Conservation (phyloP, 2,888 invertebrate species). For the Sceliomorpha sp. region DNA sequence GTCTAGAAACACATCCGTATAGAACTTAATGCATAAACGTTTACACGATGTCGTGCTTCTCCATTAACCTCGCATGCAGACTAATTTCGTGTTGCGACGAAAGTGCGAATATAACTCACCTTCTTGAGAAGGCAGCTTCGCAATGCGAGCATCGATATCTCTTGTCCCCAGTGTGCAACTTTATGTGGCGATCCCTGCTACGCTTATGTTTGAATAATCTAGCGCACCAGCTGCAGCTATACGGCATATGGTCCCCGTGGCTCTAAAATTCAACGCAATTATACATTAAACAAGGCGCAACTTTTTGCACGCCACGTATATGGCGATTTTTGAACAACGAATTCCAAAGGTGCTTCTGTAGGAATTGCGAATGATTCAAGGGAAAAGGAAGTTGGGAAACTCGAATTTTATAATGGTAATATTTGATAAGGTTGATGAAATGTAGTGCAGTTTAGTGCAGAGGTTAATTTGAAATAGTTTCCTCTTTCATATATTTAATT, state of each 20-base stretch:
- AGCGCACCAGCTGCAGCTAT: constrained; percentile 94
- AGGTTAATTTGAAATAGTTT: too few relatives aligned
- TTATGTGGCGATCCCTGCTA: constrained; percentile 95
- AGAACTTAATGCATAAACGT: too few relatives aligned
- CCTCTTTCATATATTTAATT: too few relatives aligned
- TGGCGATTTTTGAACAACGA: constrained; percentile 7
- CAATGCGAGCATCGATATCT: constrained; percentile 95
- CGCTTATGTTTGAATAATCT: constrained; percentile 97
- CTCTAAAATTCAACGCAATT: constrained; percentile 83
- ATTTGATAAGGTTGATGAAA: too few relatives aligned
- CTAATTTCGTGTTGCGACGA: not conserved
- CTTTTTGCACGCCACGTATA: constrained; percentile 24
- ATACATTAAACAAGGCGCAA: constrained; percentile 42
- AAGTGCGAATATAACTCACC: constrained; percentile 82
- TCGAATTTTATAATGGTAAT: too few relatives aligned
- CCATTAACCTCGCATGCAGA: too few relatives aligned
- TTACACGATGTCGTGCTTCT: too few relatives aligned
- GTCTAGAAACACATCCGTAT: too few relatives aligned
- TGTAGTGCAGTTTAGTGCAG: too few relatives aligned
- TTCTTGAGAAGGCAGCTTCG: constrained; percentile 95
- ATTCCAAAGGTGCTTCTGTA: too few relatives aligned
- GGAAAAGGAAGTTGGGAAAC: too few relatives aligned
- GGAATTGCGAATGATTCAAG: too few relatives aligned
- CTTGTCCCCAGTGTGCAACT: constrained; percentile 94
- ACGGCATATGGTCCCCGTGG: constrained; percentile 95